A percentile compares a stretch with the other conserved stretches of the same genome.
Evolutionary conservation across 1,140 invertebrate species (phyloP).

Genomic region (Aradophagus sp.): DNA sequence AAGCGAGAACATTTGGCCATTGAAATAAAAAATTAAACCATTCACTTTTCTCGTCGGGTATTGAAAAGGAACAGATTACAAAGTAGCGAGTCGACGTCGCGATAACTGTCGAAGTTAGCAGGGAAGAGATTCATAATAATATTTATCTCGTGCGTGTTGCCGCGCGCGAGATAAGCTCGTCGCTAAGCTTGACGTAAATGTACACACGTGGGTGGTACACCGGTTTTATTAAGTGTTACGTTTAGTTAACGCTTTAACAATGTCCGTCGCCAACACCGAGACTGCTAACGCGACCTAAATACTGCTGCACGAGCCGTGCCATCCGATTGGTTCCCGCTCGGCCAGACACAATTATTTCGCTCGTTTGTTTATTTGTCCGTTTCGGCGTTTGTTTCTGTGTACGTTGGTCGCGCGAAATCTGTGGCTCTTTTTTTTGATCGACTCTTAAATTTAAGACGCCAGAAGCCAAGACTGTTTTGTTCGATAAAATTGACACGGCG

Average conservation of each 20-base stretch:
- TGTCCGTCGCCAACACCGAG: slow-evolving; percentile 50
- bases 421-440: too few species aligned
- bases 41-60: too few species aligned
- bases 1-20: too few species aligned
- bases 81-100: slow-evolving; percentile 17
- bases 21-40: too few species aligned
- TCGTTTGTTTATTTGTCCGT: too few species aligned
- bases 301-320: slow-evolving; percentile 26
- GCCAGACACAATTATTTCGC: too few species aligned
- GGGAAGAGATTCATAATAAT: slow-evolving; percentile 48
- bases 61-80: too few species aligned
- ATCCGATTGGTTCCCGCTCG: slow-evolving; percentile 13
- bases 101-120: slow-evolving; percentile 14
- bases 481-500: too few species aligned
- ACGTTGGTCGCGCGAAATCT: too few species aligned
- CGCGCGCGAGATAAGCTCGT: slow-evolving; percentile 43
- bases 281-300: slow-evolving; percentile 59
- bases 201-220: slow-evolving; percentile 55
- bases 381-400: too few species aligned
- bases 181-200: slow-evolving; percentile 51
- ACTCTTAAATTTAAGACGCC: too few species aligned
- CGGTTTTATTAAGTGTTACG: slow-evolving; percentile 58
- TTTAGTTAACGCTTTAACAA: slow-evolving; percentile 57
- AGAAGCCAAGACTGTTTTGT: too few species aligned
- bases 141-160: slow-evolving; percentile 50